Evolutionary conservation across 2,113 vertebrate genomes (phyloP).

Genomic region (Catharus fuscescens): DNA sequence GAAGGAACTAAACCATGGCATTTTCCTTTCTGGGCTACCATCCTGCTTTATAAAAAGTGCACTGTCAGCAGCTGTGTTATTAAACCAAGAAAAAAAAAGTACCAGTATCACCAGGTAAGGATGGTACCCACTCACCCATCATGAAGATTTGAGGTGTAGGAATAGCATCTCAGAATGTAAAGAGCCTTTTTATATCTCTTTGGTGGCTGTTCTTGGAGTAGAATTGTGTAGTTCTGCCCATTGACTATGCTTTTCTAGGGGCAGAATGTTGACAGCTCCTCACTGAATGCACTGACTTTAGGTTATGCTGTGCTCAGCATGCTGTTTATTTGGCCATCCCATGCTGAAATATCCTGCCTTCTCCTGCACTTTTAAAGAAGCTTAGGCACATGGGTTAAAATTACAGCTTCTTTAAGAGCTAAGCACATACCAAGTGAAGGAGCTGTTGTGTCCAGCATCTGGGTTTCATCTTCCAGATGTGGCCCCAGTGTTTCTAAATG

Average conservation of each 20-base stretch:
- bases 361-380: not conserved
- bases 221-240: not conserved
- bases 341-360: not conserved
- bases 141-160: not conserved
- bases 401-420: not conserved
- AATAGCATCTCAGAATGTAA: not conserved
- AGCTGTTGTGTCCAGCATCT: not conserved
- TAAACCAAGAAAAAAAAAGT: not conserved
- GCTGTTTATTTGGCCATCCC: not conserved
- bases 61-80: not conserved
- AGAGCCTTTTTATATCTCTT: not conserved
- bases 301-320: accelerated
- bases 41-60: not conserved
- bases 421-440: not conserved
- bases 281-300: not conserved
- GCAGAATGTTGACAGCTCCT: not conserved
- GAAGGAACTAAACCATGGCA: not conserved
- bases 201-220: not conserved
- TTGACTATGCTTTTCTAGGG: not conserved
- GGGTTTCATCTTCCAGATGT: not conserved
- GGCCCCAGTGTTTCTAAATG: not conserved
- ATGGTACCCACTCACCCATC: not conserved
- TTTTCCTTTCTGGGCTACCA: not conserved
- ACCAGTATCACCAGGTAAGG: not conserved
- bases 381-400: not conserved